Evolutionary conservation across 2,113 vertebrate species (phyloP), one percentile per base, ranked within the genome.

Genomic region (Anguilla rostrata): DNA sequence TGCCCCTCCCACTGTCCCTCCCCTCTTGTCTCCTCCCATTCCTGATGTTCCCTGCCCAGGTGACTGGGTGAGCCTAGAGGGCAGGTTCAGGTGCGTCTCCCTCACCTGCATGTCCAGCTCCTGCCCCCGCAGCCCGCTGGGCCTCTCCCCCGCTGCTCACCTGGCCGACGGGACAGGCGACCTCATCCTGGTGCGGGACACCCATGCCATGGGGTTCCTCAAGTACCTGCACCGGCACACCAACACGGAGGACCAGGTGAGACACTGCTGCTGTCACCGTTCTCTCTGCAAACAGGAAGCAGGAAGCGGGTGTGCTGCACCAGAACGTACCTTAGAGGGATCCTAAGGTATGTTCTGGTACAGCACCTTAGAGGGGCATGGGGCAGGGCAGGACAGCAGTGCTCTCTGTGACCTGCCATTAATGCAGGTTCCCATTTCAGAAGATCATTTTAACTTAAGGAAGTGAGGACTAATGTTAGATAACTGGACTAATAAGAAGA

Each of bases 51-150:
- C 84, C 56, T 66, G 60, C 87, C 85, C 87, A 92, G 94, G 89
- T 46, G 90, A 94, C 39, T 96, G 95, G 94, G 89, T 94, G 88
- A 94, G 84, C 83, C 87, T 96, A 87, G 94, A 95, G 90, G 93
- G 94, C 66, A 88, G 87, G 89, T 94, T 95, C 92, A 91, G 93
- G 90, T 96, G 95, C 22, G 89, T 97, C 86, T 96, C 95, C 3
- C 92, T 97, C 88, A 96, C 96, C 14, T 95, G 95, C 81, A 97
- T 97, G 95, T 96, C 96, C 91, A 95, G 96, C 90, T 96, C 95
- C 7, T 97, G 96, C 88, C 94, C 96, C 41, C 94, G 89, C 88
- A 96, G 96, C 86, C 96, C 95, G 5, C 89, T 93, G 80, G 96
- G 96, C 34, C 94, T 97, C 26, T 97, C 96, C 0, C 96, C 96